Evolutionary conservation across 1,140 invertebrate genomes (phyloP), one percentile per base, ranked within the genome.

Genomic region (Odontomachus brunneus): DNA sequence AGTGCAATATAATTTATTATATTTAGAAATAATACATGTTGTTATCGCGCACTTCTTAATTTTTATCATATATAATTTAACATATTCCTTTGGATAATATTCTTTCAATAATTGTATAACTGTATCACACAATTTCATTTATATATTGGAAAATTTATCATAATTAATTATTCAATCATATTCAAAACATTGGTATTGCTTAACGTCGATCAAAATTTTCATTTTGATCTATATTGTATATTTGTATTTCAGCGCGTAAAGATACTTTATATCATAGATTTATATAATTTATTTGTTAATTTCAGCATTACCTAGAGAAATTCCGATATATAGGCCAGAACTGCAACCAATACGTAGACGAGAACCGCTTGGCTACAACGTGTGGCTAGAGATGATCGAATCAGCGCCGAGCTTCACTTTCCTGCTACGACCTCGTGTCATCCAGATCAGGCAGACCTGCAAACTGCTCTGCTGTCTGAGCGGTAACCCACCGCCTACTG

Each of bases 391-490:
- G 93, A 97, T 97, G 87, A 96, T 96, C 91, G 98, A 99, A 94
- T 96, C 96, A 88, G 97, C 97, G 22, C 99, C 99, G 63, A 97
- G 96, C 91, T 99, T 99, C 94, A 99, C 98, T 87, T 99, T 99
- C 97, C 96, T 98, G 89, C 96, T 99, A 65, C 96, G 99, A 93
- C 98, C 99, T 91, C 97, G 99, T 93, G 97, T 99, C 76, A 99
- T 99, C 95, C 99, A 99, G 94, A 97, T 98, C 88, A 95, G 97
- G 63, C 97, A 98, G 91, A 98, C 97, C 60, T 98, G 97, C 94
- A 99, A 99, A 95, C 95, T 99, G n/a, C 96, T 99, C 3, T 99
- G 99, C 93, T 99, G 99, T 92, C 95, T 99, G 15, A 97, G 97
- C 88, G 99, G 98, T 67, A 98, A 98, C 92, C 99, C 99, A 85